Evolutionary conservation across 2,113 vertebrate genomes (phyloP).

Genomic region (Rhinogobius similis): DNA sequence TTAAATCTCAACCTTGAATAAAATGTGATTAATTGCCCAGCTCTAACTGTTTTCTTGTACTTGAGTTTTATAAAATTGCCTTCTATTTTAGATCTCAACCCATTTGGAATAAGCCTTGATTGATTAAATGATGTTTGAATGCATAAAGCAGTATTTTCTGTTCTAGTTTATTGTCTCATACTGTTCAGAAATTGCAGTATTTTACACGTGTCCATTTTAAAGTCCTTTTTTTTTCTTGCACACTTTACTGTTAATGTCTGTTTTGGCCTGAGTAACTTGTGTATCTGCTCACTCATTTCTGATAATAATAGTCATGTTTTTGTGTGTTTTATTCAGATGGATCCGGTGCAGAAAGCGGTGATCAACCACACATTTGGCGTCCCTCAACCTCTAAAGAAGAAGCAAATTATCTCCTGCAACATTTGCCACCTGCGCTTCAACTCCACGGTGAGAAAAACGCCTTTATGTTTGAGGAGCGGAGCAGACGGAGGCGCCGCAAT

Average conservation of each 20-base stretch:
- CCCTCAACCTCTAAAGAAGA: slow-evolving; percentile 92
- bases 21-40: too few species aligned
- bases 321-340: slow-evolving; percentile 83
- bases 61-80: not conserved
- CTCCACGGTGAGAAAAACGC: slow-evolving; percentile 85
- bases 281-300: too few species aligned
- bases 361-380: slow-evolving; percentile 98
- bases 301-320: slow-evolving; percentile 17
- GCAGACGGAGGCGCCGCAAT: slow-evolving; percentile 20
- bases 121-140: too few species aligned
- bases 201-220: too few species aligned
- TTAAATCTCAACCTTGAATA: too few species aligned
- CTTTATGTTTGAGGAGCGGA: slow-evolving; percentile 16
- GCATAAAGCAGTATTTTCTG: too few species aligned
- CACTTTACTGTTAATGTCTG: too few species aligned
- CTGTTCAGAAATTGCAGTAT: too few species aligned
- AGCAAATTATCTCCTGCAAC: slow-evolving; percentile 98
- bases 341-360: slow-evolving; percentile 98
- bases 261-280: too few species aligned
- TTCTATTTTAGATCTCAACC: not conserved
- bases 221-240: too few species aligned
- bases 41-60: not conserved
- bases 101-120: too few species aligned
- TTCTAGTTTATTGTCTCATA: too few species aligned
- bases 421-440: slow-evolving; percentile 99